phyloP scores from a whole-genome alignment of 2,888 invertebrate genomes.

The Drosophila koepferae region DNA sequence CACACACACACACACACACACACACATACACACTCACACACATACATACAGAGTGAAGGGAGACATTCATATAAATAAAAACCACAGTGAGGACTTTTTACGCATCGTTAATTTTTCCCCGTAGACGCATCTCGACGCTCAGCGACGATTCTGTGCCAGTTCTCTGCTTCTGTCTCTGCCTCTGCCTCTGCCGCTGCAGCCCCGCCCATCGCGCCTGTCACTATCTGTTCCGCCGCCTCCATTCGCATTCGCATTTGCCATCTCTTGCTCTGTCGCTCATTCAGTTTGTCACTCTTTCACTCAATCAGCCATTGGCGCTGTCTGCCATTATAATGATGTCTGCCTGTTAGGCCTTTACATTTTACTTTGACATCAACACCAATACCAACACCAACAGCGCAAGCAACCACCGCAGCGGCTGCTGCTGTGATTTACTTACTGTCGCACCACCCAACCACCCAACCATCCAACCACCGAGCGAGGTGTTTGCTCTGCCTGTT shows the following conservation, averaged over 20 bases:
- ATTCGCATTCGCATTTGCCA: background rate
- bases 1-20: constrained; percentile 5
- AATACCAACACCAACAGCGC: constrained; percentile 61
- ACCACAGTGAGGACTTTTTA: constrained; percentile 68
- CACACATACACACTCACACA: too few species aligned
- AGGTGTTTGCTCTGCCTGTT: too few species aligned
- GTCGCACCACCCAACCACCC: constrained; percentile 13
- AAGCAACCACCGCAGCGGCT: constrained; percentile 29
- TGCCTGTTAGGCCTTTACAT: constrained; percentile 69
- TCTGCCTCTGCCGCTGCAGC: too few species aligned
- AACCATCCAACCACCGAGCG: background rate
- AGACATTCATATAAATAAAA: constrained; percentile 45
- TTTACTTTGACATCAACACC: constrained; percentile 74
- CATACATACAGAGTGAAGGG: background rate
- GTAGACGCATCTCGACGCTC: constrained; percentile 55
- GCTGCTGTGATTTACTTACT: constrained; percentile 58
- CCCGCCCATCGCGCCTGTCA: constrained; percentile 3
- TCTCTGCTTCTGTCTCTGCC: background rate
- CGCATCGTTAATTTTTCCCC: constrained; percentile 80
- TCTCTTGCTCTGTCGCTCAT: constrained; percentile 24
- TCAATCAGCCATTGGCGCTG: constrained; percentile 70
- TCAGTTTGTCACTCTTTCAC: constrained; percentile 68
- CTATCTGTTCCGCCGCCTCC: background rate
- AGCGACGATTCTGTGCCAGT: constrained; percentile 42
- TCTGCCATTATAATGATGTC: constrained; percentile 74